Evolutionary conservation across 2,888 invertebrate genomes (phyloP), one percentile per base, ranked within the genome.

Genomic region (Troglohyphantes excavatus): DNA sequence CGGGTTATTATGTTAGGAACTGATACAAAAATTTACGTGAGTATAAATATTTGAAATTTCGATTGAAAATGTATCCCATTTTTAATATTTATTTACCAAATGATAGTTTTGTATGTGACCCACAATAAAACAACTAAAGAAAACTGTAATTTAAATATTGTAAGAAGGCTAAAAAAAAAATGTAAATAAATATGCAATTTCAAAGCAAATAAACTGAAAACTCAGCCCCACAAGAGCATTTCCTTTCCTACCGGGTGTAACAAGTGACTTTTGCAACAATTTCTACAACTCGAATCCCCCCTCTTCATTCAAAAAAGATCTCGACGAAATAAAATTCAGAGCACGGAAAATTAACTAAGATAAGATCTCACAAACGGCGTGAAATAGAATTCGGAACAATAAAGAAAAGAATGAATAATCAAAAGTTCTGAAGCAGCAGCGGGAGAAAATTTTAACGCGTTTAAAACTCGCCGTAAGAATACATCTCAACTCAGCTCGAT

Each of bases 401-500:
- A 73, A 63, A 78, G 68, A 85, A 75, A 59, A 53, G 43, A 59
- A 70, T 33, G 33, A 53, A 76, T 46, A 65, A 75, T 75, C 59
- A 26, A 68, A 70, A 75, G 27, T 65, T 73, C 46, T 61, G 65
- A 53, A 81, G 70, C 43, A 43, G n/a, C n/a, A 39, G 63, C 53
- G 53, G 17, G 46, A 78, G 73, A 89, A 83, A 82, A 89, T 83
- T 39, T 82, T 89, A 89, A 76, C 76, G 70, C 76, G 43, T 82
- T 89, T 89, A 89, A 89, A 53, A 89, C 72, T 65, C 63, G 23
- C 61, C 59, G 70, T 75, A 82, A 82, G 76, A 82, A 89, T 81
- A 89, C 88, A 82, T 82, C 88, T 89, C 82, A 83, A 59, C 88
- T 46, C 61, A 63, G 82, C 82, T 76, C 70, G 68, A 82, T 89